Evolutionary conservation across 2,797 vertebrate genomes (phyloP).

Genomic region (Hippocampus kuda): DNA sequence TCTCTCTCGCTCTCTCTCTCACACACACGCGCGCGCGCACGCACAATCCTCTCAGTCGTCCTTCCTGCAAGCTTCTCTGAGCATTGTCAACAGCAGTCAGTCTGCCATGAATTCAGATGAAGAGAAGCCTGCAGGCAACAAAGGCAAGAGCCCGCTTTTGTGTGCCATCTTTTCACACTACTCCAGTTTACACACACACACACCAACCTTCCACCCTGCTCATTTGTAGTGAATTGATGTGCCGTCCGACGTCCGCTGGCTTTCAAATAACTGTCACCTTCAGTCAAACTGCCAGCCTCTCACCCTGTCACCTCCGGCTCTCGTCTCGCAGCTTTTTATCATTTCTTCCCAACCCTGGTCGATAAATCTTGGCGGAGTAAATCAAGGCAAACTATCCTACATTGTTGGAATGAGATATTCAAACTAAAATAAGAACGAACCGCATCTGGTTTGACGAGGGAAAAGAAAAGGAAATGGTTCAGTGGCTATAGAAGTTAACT

Average conservation of each 20-base stretch:
- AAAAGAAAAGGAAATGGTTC: not conserved
- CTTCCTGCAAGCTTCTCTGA: conserved; percentile 33
- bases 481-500: too few species aligned
- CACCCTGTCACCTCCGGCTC: conserved; percentile 9
- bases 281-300: not conserved
- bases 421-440: not conserved
- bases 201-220: conserved; percentile 16
- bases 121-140: conserved; percentile 36
- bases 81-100: conserved; percentile 52
- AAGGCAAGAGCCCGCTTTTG: conserved; percentile 39
- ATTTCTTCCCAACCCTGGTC: not conserved
- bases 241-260: conserved; percentile 25
- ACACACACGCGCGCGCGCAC: conserved; percentile 1
- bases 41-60: conserved; percentile 24
- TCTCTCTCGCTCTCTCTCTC: not conserved
- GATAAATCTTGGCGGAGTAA: not conserved
- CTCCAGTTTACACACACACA: not conserved
- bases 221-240: conserved; percentile 26
- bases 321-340: conserved; percentile 11
- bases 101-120: conserved; percentile 39
- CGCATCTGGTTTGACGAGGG: not conserved
- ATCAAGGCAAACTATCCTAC: not conserved
- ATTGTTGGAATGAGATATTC: not conserved
- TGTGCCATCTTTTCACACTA: conserved; percentile 25
- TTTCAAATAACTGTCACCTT: conserved; percentile 19